Evolutionary conservation across 2,797 vertebrate species (phyloP).

Genomic region (Gobionotothen gibberifrons): DNA sequence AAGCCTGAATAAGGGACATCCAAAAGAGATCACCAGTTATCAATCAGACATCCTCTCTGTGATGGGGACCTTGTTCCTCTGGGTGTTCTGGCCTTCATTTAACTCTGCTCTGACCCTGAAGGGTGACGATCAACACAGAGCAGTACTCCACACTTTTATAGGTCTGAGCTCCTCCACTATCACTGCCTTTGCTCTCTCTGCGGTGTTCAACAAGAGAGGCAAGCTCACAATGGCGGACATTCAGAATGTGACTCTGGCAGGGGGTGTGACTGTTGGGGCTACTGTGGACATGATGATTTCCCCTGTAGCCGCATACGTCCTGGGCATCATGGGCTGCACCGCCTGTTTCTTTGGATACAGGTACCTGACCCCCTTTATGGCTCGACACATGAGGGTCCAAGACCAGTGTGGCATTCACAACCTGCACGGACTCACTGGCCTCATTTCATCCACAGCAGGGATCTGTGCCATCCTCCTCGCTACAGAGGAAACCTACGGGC

Average conservation of each 20-base stretch:
- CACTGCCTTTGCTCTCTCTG: conserved; percentile 82
- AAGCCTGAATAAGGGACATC: conserved; percentile 37
- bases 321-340: conserved; percentile 82
- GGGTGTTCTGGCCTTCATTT: conserved; percentile 91
- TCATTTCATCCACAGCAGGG: conserved; percentile 81
- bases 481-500: conserved; percentile 58
- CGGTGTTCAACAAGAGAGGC: conserved; percentile 80
- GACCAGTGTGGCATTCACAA: conserved; percentile 89
- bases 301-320: conserved; percentile 74
- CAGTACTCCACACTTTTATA: conserved; percentile 86
- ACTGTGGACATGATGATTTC: conserved; percentile 85
- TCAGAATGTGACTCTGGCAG: conserved; percentile 87
- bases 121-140: conserved; percentile 82
- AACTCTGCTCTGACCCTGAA: conserved; percentile 82
- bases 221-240: conserved; percentile 85
- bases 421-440: conserved; percentile 84
- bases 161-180: conserved; percentile 82
- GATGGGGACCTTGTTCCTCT: conserved; percentile 85
- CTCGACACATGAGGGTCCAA: conserved; percentile 69
- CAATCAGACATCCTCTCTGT: conserved; percentile 83
- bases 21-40: conserved; percentile 80
- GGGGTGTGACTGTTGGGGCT: conserved; percentile 83
- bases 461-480: conserved; percentile 72
- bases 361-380: conserved; percentile 82
- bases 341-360: conserved; percentile 83